Evolutionary conservation across 1,140 invertebrate genomes (phyloP).

Genomic region (Epicauta chinensis): DNA sequence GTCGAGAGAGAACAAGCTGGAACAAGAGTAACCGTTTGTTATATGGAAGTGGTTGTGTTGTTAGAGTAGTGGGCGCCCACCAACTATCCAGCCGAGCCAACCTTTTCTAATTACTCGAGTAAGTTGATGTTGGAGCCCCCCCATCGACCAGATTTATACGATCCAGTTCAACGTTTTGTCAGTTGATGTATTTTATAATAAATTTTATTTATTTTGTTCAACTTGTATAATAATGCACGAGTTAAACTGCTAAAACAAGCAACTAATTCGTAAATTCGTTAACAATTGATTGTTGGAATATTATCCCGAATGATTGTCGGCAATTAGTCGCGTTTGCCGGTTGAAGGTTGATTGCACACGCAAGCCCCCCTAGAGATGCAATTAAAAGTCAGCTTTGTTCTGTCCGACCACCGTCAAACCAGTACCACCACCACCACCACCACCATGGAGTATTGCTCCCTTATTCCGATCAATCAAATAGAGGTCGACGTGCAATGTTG

Average conservation of each 20-base stretch:
- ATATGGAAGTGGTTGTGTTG: too few relatives aligned
- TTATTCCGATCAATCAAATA: conserved; percentile 17
- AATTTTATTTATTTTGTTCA: too few relatives aligned
- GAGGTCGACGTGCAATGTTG: conserved; percentile 2
- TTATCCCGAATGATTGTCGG: too few relatives aligned
- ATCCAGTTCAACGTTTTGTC: not conserved
- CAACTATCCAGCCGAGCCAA: not conserved
- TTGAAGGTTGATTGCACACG: conserved; percentile 15
- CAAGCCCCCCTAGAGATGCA: conserved; percentile 15
- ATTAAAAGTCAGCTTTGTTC: conserved; percentile 21
- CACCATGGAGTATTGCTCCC: too few relatives aligned
- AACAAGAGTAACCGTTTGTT: too few relatives aligned
- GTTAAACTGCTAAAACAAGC: too few relatives aligned
- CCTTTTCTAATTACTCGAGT: conserved; percentile 12
- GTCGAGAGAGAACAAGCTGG: too few relatives aligned
- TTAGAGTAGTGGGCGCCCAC: conserved; percentile 7
- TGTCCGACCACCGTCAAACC: conserved; percentile 10
- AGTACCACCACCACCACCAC: too few relatives aligned
- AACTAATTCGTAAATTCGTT: too few relatives aligned
- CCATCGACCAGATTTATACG: conserved; percentile 11
- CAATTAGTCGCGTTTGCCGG: conserved; percentile 14
- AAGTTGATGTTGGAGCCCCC: conserved; percentile 7
- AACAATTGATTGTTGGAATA: too few relatives aligned
- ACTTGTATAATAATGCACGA: too few relatives aligned
- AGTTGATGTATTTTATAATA: too few relatives aligned